A percentile compares a stretch with the other conserved stretches of the same genome.
Evolutionary conservation across 2,113 vertebrate species (phyloP).

Genomic region (Hyaena hyaena): DNA sequence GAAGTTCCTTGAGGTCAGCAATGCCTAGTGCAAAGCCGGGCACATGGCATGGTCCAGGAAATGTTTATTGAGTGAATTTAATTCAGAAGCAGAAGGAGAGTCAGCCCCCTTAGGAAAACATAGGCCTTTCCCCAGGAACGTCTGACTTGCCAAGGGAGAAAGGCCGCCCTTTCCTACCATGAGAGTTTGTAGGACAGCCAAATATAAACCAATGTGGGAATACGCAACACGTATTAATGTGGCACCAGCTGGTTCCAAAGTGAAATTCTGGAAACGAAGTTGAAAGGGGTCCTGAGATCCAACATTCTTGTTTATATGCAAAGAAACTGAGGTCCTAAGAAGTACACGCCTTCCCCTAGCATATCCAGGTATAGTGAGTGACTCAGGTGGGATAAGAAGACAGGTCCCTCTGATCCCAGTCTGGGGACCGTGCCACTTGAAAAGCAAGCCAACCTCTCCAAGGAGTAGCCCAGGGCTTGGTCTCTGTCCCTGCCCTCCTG

Average conservation of each 20-base stretch:
- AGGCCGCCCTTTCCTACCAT: neutral
- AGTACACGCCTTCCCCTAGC: neutral
- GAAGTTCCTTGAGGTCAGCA: neutral
- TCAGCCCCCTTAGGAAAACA: neutral
- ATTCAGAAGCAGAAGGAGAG: neutral
- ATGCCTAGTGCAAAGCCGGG: neutral
- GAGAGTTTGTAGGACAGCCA: neutral
- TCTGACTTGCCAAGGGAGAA: neutral
- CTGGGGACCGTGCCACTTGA: neutral
- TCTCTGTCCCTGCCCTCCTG: neutral
- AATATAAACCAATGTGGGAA: rapidly evolving
- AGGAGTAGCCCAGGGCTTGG: neutral
- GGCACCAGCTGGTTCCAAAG: neutral
- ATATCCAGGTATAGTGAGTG: neutral
- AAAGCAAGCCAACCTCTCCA: neutral
- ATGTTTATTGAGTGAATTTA: neutral
- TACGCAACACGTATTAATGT: no score
- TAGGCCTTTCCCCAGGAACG: neutral
- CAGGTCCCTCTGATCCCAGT: no score
- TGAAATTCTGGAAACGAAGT: constrained; percentile 7
- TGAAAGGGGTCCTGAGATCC: neutral
- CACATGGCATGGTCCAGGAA: neutral
- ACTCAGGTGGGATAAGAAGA: neutral
- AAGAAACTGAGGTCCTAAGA: neutral
- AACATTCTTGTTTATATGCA: neutral